Percentiles rank a stretch among this genome's conserved stretches.
Conservation (phyloP, 2,888 invertebrate genomes). For the Pseudanteris insignis region DNA sequence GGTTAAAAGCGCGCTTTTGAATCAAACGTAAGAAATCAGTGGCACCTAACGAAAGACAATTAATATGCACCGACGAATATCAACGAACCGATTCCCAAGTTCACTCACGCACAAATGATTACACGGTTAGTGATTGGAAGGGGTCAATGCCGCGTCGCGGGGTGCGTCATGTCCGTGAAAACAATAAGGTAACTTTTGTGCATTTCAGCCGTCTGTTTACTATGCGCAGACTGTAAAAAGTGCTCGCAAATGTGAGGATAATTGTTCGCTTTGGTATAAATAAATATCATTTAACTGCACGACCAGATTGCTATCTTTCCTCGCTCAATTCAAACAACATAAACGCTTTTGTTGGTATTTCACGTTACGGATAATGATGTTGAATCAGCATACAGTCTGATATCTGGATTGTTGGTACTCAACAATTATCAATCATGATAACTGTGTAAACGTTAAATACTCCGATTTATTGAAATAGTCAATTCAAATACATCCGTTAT, state of each 20-base stretch:
- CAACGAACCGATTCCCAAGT: conserved; percentile 4
- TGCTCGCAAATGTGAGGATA: conserved; percentile 20
- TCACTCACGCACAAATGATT: conserved; percentile 31
- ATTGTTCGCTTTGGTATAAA: conserved; percentile 7
- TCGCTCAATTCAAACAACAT: background rate
- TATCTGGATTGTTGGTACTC: too few relatives aligned
- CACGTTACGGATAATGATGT: too few relatives aligned
- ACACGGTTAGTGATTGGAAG: conserved; percentile 29
- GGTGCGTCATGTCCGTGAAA: conserved; percentile 32
- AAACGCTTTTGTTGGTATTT: background rate
- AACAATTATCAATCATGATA: too few relatives aligned
- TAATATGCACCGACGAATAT: conserved; percentile 17
- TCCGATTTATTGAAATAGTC: too few relatives aligned
- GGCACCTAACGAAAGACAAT: conserved; percentile 2
- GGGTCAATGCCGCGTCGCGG: conserved; percentile 32
- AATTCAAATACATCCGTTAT: too few relatives aligned
- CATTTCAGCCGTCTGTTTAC: conserved; percentile 14
- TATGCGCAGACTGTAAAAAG: conserved; percentile 15
- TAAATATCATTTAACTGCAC: conserved; percentile 6
- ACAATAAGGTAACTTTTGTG: conserved; percentile 24
- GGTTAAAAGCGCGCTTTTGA: background rate
- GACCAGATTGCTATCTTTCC: background rate
- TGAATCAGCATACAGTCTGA: too few relatives aligned
- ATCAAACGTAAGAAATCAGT: background rate
- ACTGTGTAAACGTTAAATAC: too few relatives aligned